Conservation (phyloP, 2,797 vertebrate species). For the Scleropages formosus region DNA sequence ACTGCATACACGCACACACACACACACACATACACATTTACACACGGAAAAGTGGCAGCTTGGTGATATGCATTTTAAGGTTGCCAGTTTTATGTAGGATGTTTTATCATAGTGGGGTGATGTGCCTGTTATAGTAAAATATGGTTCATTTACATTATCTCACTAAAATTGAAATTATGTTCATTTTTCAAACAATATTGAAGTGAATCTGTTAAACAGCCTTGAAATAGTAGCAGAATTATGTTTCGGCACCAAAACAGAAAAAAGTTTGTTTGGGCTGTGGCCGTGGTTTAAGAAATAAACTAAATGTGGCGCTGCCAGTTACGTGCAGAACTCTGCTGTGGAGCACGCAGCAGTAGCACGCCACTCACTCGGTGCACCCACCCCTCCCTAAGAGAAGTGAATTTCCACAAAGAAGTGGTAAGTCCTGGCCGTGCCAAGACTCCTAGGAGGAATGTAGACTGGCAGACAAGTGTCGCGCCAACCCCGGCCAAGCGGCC, state of each 20-base stretch:
- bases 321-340: background rate
- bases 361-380: background rate
- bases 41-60: too few species aligned
- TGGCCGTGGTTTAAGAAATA: background rate
- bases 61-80: too few species aligned
- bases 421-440: constrained; percentile 22
- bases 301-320: background rate
- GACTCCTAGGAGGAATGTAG: background rate
- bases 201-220: too few species aligned
- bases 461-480: constrained; percentile 11
- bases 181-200: too few species aligned
- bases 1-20: too few species aligned
- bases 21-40: too few species aligned
- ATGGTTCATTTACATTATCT: too few species aligned
- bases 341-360: background rate
- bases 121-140: too few species aligned
- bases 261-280: too few species aligned
- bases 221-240: background rate
- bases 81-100: too few species aligned
- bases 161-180: too few species aligned
- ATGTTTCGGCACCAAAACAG: constrained; percentile 2
- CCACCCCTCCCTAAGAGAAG: constrained; percentile 9
- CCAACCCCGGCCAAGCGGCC: constrained; percentile 6
- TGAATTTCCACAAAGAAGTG: background rate
- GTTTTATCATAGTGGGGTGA: too few species aligned